Base-by-base conservation (phyloP, 2,113 vertebrate genomes). In the Rana temporaria region DNA sequence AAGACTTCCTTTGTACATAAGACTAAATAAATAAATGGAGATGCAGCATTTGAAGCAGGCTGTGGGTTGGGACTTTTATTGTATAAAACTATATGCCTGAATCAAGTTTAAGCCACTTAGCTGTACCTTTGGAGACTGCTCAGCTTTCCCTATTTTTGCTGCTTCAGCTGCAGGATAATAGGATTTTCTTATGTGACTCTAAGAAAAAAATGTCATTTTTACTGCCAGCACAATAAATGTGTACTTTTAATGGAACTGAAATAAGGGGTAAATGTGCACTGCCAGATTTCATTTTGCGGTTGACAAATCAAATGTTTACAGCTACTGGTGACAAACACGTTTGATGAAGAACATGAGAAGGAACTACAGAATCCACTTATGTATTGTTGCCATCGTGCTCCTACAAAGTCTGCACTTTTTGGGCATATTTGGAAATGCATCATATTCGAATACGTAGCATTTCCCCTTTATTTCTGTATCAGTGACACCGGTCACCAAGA, bases 141-240 rank as follows among this genome's bases (percentile, higher is more conserved):
- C 24, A 17, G 57, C 55, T 65, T 74, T 53, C 38, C 11, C 19
- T 16, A 1, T 60, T 74, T 74, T 65, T 74, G 79, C 59, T 74
- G 70, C 48, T 82, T 79, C 78, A 82, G 79, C 79, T 82, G 60
- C 79, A 17, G n/a, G 60, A 66, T 79, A 79, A 79, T 82, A 74
- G 32, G 79, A 82, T 82, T 82, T 82, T 74, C 60, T 65, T 82
- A 16, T 52, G 17, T n/a, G 38, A n/a, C 59, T 74, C 15, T 73
- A 55, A 74, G 70, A 20, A 81, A 38, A 64, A 69, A 79, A 60
- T 79, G 65, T 53, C 78, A 79, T 68, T 70, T 79, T 79, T 79
- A 70, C 53, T 42, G 30, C n/a, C 15, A 38, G 32, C 12, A 66
- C 66, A 19, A 70, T 79, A 79, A 69, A 79, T 59, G 78, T 79